Evolutionary conservation across 1,140 invertebrate species (phyloP), one percentile per base, ranked within the genome.

Genomic region (Trissolcus basalis): DNA sequence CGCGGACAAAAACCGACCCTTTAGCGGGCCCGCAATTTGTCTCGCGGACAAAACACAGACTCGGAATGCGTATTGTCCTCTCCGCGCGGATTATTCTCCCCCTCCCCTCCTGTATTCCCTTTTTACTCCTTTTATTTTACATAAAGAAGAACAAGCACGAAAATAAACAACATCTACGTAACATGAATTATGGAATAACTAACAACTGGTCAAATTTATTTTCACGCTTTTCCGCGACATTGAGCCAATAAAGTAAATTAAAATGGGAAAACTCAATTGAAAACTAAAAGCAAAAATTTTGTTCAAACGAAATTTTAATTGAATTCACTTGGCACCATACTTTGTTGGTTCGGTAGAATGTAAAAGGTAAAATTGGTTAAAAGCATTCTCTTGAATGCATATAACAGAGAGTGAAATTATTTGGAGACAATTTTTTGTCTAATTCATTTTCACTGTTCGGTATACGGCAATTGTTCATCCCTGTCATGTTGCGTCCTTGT

Each of bases 21-120:
- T 86, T 85, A 86, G 79, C 82, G 80, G 81, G 81, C 82, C 83
- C 68, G 85, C 85, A 87, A 87, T 87, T 87, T 87, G 86, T 86
- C 84, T 82, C 74, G 70, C 73, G 77, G 82, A 80, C 84, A 87
- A 85, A 86, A 87, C 82, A 86, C 75, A 70, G 61, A 61, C 55
- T 54, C 55, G 85, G 83, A 86, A 87, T 86, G 81, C 73, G 80
- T 83, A 86, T 86, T 86, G 83, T 86, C 75, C 76, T 27, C 19
- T 69, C 67, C 54, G 64, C 49, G 69, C 51, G 69, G 69, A 77
- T 77, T 73, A 73, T 77, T 72, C 69, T 58, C 39, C 41, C 16
- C 43, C 49, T 15, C 36, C 49, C 5, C 19, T 36, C n/a, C 45
- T 54, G 49, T 69, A 4, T n/a, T 27, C 14, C 43, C 32, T 59